phyloP scores from a whole-genome alignment of 2,888 invertebrate genomes.

The Seira ritae region DNA sequence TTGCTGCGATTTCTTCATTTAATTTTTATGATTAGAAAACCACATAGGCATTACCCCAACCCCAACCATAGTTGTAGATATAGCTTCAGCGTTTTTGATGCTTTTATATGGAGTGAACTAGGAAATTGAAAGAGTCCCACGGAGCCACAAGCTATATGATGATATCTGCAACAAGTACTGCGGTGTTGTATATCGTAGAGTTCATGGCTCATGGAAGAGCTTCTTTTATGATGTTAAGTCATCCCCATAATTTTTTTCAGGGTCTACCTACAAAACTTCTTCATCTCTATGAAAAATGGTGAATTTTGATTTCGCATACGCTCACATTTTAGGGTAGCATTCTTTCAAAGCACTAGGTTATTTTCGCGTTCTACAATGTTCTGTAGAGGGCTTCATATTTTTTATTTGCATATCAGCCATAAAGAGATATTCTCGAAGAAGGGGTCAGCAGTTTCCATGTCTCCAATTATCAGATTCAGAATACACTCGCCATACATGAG shows the following conservation, averaged over 20 bases:
- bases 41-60: neutral
- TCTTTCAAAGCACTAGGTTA: too few species aligned
- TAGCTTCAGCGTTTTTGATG: neutral
- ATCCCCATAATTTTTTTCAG: neutral
- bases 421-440: neutral
- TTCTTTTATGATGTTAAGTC: neutral
- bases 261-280: constrained; percentile 25
- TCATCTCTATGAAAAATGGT: too few species aligned
- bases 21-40: neutral
- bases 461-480: neutral
- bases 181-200: too few species aligned
- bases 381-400: too few species aligned
- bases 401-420: constrained; percentile 19
- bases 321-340: too few species aligned
- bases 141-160: neutral
- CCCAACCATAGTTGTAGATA: too few species aligned
- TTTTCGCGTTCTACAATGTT: too few species aligned
- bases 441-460: neutral
- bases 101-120: constrained; percentile 23
- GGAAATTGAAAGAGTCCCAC: constrained; percentile 40
- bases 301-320: too few species aligned
- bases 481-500: neutral
- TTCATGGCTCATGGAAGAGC: too few species aligned
- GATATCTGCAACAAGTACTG: constrained; percentile 5
- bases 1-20: too few species aligned